phyloP scores from a whole-genome alignment of 1,140 invertebrate species.

The Centruroides vittatus region DNA sequence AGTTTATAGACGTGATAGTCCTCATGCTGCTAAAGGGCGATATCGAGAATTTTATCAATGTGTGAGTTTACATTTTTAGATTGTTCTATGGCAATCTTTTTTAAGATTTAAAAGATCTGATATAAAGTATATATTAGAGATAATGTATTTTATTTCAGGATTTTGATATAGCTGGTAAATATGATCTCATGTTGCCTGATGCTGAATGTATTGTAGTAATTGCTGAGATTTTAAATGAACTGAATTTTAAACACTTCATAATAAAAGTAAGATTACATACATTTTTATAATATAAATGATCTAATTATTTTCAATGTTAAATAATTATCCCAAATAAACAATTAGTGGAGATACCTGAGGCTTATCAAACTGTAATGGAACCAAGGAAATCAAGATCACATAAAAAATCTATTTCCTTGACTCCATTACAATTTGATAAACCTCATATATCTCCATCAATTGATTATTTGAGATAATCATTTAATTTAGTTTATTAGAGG shows the following conservation, averaged over 20 bases:
- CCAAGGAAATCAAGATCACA: no score
- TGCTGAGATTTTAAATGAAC: constrained; percentile 62
- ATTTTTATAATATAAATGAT: no score
- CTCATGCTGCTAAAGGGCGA: constrained; percentile 86
- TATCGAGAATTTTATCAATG: constrained; percentile 99
- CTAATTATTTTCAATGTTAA: no score
- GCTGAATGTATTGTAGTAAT: constrained; percentile 90
- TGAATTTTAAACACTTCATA: constrained; percentile 74
- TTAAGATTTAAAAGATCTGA: background rate
- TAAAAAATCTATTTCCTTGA: no score
- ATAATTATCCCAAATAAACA: no score
- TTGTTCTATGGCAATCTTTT: background rate
- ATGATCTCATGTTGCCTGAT: constrained; percentile 93
- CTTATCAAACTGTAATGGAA: no score
- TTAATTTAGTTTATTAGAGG: no score
- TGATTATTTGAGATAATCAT: no score
- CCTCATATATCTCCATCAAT: no score
- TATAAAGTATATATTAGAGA: background rate
- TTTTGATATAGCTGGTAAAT: constrained; percentile 97
- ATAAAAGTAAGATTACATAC: constrained; percentile 52
- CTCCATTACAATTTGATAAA: no score
- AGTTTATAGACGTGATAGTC: constrained; percentile 96
- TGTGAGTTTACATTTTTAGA: constrained; percentile 47
- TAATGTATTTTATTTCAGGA: constrained; percentile 49
- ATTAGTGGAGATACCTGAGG: no score